Evolutionary conservation across 2,797 vertebrate species (phyloP), one percentile per base, ranked within the genome.

Genomic region (Silurus aristotelis): DNA sequence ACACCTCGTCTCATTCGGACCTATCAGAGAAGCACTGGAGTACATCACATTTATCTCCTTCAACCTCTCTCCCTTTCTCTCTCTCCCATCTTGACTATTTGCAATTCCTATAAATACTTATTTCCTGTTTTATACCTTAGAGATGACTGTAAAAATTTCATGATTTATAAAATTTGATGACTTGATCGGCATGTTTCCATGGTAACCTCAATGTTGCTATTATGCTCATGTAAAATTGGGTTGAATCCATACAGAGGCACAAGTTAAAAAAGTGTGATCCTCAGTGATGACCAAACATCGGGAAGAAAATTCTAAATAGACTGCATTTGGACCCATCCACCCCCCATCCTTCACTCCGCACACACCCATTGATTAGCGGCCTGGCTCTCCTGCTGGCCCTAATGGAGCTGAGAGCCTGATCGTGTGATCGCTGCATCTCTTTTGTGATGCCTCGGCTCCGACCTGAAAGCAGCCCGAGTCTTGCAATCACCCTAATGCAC

Each of bases 401-500:
- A 96, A 95, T 95, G 85, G 82, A 85, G 80, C 94, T 93, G 94
- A 94, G 93, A 95, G 94, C 91, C 90, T 70, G 82, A 87, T 84
- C 85, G 82, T 85, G 85, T 86, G 88, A 89, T 85, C 83, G 83
- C 71, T 87, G 88, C 87, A 86, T 93, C 95, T 94, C 92, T 92
- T 92, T 91, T 86, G 48, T 85, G 88, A 89, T 67, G 80, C 63
- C 83, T 61, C 27, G 78, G 58, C 83, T 82, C 43, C 67, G 73
- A 80, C 78, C 85, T 87, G 85, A 89, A 89, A 88, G 92, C 71
- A 92, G 92, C 90, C 93, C 91, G 91, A 90, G 94, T 92, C 94
- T 92, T 93, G 93, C 95, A 96, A 95, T 96, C 96, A 95, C 94
- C 94, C 91, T 95, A 95, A 97, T 96, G 96, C 92, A 91, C 89